Conservation (phyloP, 2,113 vertebrate genomes). For the Daubentonia madagascariensis region DNA sequence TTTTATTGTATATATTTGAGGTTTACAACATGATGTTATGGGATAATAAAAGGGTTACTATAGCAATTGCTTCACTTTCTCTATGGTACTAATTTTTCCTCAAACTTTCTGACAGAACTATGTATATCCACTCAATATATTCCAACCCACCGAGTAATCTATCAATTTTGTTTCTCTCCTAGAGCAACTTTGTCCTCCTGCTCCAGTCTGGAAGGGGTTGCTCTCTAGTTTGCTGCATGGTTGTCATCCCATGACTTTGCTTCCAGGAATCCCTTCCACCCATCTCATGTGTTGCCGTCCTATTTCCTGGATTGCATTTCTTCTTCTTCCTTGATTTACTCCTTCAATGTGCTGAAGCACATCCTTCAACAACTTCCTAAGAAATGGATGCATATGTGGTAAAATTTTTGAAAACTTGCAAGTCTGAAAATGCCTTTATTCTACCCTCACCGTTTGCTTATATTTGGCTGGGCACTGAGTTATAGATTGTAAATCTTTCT, state of each 20-base stretch:
- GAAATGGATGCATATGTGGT: background rate
- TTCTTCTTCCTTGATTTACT: background rate
- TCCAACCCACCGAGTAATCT: background rate
- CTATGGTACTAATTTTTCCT: background rate
- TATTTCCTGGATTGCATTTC: background rate
- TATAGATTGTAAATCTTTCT: background rate
- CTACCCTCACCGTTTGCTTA: background rate
- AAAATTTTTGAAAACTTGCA: background rate
- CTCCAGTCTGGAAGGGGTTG: too few relatives aligned
- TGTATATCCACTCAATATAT: background rate
- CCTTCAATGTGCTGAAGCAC: background rate
- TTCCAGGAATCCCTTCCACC: background rate
- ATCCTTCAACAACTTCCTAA: background rate
- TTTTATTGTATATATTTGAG: background rate
- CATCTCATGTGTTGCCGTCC: background rate
- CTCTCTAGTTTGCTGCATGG: background rate
- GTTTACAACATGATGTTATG: background rate
- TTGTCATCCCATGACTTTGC: background rate
- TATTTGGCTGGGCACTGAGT: background rate
- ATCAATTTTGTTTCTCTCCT: background rate
- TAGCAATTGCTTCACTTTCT: background rate
- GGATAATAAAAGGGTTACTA: background rate
- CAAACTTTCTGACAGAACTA: background rate
- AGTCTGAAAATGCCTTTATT: background rate
- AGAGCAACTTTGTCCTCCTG: background rate